These are phyloP conservation scores for Solenopsis invicta DNA, from an alignment of 1,140 invertebrate species.

Conservation along the genomic window DNA sequence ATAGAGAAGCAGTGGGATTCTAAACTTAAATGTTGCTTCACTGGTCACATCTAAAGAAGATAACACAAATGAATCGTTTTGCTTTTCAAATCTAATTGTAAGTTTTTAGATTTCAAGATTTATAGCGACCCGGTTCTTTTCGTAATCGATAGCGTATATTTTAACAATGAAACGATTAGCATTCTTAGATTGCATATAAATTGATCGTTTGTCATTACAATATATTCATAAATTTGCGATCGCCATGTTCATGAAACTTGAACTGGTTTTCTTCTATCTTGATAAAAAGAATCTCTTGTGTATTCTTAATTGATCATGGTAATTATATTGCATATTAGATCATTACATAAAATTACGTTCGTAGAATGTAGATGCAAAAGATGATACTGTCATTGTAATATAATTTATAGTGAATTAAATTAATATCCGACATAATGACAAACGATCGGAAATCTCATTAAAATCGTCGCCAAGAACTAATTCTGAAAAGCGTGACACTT, in stretches of 20 bases:
- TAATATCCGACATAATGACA: not conserved
- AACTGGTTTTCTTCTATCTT: not conserved
- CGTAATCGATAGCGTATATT: not conserved
- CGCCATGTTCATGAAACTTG: not conserved
- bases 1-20: not conserved
- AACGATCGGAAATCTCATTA: slow-evolving; percentile 12
- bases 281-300: not conserved
- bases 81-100: not conserved
- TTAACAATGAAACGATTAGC: not conserved
- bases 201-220: not conserved
- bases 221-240: not conserved
- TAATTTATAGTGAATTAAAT: slow-evolving; percentile 1
- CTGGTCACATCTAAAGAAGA: not conserved
- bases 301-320: not conserved
- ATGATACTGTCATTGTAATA: slow-evolving; percentile 17
- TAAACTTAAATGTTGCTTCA: slow-evolving; percentile 7
- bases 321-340: not conserved
- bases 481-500: not conserved
- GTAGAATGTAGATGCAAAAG: not conserved
- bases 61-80: not conserved
- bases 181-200: not conserved
- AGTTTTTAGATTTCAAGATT: not conserved
- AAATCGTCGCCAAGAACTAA: slow-evolving; percentile 6
- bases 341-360: not conserved
- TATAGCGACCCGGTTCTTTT: not conserved